Conservation (phyloP, 92 coral and sea anemone species). For the Porites lobata region DNA sequence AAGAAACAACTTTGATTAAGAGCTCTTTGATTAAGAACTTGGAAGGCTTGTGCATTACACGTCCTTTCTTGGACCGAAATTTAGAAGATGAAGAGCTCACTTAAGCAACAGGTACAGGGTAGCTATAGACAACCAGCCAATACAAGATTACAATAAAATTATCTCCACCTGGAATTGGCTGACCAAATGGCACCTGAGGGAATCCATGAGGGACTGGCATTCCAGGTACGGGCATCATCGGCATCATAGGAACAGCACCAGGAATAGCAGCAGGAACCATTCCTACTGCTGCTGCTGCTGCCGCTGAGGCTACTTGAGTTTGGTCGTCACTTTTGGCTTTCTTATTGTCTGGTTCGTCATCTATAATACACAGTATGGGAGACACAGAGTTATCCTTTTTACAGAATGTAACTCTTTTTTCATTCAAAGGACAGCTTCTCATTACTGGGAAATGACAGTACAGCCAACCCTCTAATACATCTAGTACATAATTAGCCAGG, state of each 20-base stretch:
- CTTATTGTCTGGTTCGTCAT: conserved; percentile 91
- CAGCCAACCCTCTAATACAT: too few species aligned
- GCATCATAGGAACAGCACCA: conserved; percentile 88
- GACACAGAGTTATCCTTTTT: not conserved
- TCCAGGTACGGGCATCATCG: conserved; percentile 95
- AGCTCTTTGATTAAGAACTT: too few species aligned
- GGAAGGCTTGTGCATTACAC: too few species aligned
- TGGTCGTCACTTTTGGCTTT: conserved; percentile 84
- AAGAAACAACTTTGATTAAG: too few species aligned
- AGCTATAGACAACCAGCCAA: too few species aligned
- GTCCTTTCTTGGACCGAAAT: too few species aligned
- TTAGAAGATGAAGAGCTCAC: too few species aligned
- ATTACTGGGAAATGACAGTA: too few species aligned
- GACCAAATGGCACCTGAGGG: conserved; percentile 80
- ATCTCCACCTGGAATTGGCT: conserved; percentile 82
- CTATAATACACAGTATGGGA: not conserved
- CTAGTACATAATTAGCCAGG: too few species aligned
- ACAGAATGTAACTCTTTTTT: too few species aligned
- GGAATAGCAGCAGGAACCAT: conserved; percentile 53
- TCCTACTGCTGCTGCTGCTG: conserved; percentile 58
- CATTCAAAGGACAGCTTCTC: not conserved
- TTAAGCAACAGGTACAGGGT: too few species aligned
- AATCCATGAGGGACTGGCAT: conserved; percentile 89
- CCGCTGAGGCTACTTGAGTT: conserved; percentile 47
- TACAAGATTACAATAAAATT: not conserved